phyloP scores from a whole-genome alignment of 2,797 vertebrate genomes.

The Bufotes viridis region DNA sequence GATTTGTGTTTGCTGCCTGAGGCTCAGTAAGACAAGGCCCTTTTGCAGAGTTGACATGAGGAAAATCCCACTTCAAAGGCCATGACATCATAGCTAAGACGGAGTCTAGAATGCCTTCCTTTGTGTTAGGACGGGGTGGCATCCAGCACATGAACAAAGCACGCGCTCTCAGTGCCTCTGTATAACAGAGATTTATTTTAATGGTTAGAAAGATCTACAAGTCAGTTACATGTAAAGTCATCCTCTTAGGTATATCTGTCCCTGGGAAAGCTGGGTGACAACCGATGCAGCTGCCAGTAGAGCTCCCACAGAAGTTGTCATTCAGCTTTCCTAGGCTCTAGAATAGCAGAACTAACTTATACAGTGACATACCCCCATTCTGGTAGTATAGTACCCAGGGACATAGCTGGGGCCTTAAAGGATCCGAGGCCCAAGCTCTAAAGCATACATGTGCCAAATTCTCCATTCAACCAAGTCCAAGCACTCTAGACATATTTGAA shows the following conservation, averaged over 20 bases:
- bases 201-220: constrained; percentile 12
- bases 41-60: background rate
- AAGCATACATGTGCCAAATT: too few relatives aligned
- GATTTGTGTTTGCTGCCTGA: constrained; percentile 30
- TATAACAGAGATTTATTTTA: constrained; percentile 11
- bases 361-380: background rate
- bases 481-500: too few relatives aligned
- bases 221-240: background rate
- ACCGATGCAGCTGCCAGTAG: background rate
- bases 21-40: constrained; percentile 1
- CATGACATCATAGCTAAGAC: background rate
- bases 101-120: background rate
- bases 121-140: constrained; percentile 14
- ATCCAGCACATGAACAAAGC: background rate
- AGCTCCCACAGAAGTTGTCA: background rate
- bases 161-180: background rate
- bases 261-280: background rate
- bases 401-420: too few relatives aligned
- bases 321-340: background rate
- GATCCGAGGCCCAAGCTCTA: too few relatives aligned
- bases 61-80: constrained; percentile 41
- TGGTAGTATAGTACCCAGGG: too few relatives aligned
- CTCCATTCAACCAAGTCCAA: too few relatives aligned
- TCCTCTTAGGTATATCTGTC: background rate
- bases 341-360: background rate